Evolutionary conservation across 2,113 vertebrate species (phyloP).

Genomic region (Oryzias javanicus): DNA sequence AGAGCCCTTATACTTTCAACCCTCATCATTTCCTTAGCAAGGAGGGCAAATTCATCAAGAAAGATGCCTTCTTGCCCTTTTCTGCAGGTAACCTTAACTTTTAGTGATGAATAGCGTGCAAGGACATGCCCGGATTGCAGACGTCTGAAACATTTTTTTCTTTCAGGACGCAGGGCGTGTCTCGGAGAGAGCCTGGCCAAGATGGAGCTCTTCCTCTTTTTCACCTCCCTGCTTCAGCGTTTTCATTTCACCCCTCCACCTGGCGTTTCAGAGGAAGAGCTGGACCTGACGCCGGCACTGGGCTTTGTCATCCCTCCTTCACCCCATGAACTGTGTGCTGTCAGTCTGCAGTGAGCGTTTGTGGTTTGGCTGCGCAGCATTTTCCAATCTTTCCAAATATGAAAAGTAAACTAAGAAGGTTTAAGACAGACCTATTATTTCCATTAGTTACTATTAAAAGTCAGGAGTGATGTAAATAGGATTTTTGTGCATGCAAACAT

Average conservation of each 20-base stretch:
- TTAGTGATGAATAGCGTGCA: background rate
- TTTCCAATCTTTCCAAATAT: no score
- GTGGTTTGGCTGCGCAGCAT: background rate
- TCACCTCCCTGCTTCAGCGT: conserved; percentile 75
- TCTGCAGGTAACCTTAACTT: conserved; percentile 63
- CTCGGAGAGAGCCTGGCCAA: conserved; percentile 77
- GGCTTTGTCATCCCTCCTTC: conserved; percentile 49
- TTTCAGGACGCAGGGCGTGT: conserved; percentile 74
- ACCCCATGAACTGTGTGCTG: conserved; percentile 61
- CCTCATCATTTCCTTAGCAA: conserved; percentile 71
- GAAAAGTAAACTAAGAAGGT: background rate
- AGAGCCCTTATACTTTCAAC: conserved; percentile 66
- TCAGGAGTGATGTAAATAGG: no score
- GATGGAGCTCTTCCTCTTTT: conserved; percentile 82
- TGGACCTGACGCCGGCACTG: conserved; percentile 68
- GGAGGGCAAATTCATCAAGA: conserved; percentile 61
- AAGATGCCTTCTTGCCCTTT: conserved; percentile 72
- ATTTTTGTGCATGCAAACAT: no score
- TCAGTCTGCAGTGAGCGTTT: conserved; percentile 31
- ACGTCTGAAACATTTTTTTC: background rate
- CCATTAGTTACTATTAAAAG: no score
- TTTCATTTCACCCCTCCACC: conserved; percentile 75
- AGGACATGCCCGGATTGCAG: background rate
- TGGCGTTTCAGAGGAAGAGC: conserved; percentile 68
- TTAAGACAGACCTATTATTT: background rate